These are phyloP conservation scores for Trilocha varians DNA, from an alignment of 2,888 invertebrate genomes.

Conservation along the genomic window DNA sequence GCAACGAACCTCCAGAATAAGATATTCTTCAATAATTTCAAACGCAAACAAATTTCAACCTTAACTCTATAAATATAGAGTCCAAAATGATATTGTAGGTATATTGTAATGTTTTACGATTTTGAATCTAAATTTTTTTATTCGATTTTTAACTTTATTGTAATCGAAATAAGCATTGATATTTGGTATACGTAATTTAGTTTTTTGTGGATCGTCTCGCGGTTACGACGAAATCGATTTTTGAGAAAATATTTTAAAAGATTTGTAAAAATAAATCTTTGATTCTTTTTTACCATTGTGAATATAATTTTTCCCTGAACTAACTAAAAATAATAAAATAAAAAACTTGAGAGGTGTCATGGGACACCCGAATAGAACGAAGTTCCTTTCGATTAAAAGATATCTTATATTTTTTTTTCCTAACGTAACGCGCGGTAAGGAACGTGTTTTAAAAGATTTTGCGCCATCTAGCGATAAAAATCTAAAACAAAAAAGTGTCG, in stretches of 20 bases:
- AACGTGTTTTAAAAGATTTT: too few relatives aligned
- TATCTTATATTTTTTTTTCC: too few relatives aligned
- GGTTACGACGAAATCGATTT: background rate
- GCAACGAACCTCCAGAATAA: conserved; percentile 7
- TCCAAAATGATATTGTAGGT: background rate
- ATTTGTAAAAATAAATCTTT: conserved; percentile 10
- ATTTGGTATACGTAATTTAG: background rate
- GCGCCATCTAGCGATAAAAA: too few relatives aligned
- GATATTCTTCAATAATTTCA: background rate
- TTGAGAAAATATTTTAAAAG: background rate
- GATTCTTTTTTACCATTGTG: too few relatives aligned
- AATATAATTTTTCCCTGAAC: too few relatives aligned
- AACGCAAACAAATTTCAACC: background rate
- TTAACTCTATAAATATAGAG: background rate
- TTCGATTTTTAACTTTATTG: conserved; percentile 3
- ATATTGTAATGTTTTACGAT: background rate
- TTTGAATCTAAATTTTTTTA: conserved; percentile 1
- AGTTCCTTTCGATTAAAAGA: too few relatives aligned
- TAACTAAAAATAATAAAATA: too few relatives aligned
- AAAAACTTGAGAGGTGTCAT: too few relatives aligned
- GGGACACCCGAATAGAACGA: too few relatives aligned
- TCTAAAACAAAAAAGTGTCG: too few relatives aligned
- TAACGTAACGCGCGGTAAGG: too few relatives aligned
- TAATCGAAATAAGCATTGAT: background rate
- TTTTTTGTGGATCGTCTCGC: too few relatives aligned